Evolutionary conservation across 2,888 invertebrate species (phyloP), one percentile per base, ranked within the genome.

Genomic region (Andrena camellia): DNA sequence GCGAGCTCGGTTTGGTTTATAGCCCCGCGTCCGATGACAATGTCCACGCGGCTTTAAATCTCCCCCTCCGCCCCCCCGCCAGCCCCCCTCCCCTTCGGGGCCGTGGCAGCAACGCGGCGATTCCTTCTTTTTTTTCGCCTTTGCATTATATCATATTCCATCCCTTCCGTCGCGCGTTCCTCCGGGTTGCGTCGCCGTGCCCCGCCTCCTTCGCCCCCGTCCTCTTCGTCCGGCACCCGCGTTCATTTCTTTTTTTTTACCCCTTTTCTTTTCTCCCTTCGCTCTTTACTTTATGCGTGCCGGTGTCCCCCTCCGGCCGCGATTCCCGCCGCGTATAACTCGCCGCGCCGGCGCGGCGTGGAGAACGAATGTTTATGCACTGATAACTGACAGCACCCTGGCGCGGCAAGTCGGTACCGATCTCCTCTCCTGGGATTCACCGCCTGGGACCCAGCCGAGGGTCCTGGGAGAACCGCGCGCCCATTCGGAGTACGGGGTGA

Each of bases 1-100:
- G 86, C 86, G 78, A 60, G 80, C 78, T 42, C 77, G 83, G 80
- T 89, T 91, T 92, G 86, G 89, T 92, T 92, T 92, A 92, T 91
- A 89, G 90, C 91, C 85, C 80, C 80, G 88, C 88, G 88, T 92
- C 89, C 92, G 90, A 92, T 91, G 91, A 92, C 92, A 92, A 92
- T 92, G 92, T 92, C 91, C 90, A 91, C 91, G 89, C 88, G 90
- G 89, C 88, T 84, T 91, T 92, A 92, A 92, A 92, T 92, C 91
- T 91, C 90, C 84, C 79, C 81, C 87, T 81, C 86, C 77, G 17
- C 63, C 60, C 82, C 78, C 78, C 84, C 75, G 20, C 48, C 23
- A 13, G 23, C 71, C 60, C 3, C 54, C n/a, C 7, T 0, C 50
- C 67, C 70, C 20, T 59, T 67, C 70, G 42, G 73, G 33, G 13